Base-by-base conservation (phyloP, 1,140 invertebrate species). In the Monomorium pharaonis region DNA sequence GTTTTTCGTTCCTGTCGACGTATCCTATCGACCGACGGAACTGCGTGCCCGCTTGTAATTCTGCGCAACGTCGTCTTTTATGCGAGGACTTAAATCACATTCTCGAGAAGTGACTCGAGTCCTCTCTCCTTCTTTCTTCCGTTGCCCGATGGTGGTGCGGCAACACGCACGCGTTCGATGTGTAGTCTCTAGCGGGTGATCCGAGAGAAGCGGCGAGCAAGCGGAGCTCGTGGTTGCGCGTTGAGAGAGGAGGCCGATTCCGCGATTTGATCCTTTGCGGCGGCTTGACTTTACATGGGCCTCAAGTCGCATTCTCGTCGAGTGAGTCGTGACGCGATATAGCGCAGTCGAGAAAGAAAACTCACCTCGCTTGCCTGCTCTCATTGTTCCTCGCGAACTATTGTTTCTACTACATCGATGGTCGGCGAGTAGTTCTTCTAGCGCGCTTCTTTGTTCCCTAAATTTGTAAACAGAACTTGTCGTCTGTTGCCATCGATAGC, bases 41-140 rank as follows among this genome's bases (percentile, higher is more conserved):
- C 86, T 85, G 86, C 89, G 58, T 60, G 85, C 78, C n/a, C 83
- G 75, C 63, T 90, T 90, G 88, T 90, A 89, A 90, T 90, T 90
- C 88, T 74, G 88, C 74, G 56, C 88, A 54, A 72, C 67, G 78
- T 75, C 72, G 88, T 89, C 88, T 89, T 90, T 90, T 89, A 89
- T 90, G 74, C 88, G 86, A 67, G 42, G 88, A 56, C 85, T 87
- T 90, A 87, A 90, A 89, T 90, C 88, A 89, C 88, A 90, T 90
- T 90, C 88, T 87, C 88, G 72, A 87, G 60, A 76, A 87, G 83
- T 90, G 88, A 90, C 58, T 90, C 88, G 88, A 44, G 24, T 56
- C 9, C 49, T n/a, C 33, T 14, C 30, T 21, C 62, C 6, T 30
- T 37, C 30, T 14, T 37, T 67, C 63, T 44, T n/a, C 63, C 42